A percentile compares a stretch with the other conserved stretches of the same genome.
phyloP scores from a whole-genome alignment of 1,140 invertebrate species.

The Eufriesea mexicana region DNA sequence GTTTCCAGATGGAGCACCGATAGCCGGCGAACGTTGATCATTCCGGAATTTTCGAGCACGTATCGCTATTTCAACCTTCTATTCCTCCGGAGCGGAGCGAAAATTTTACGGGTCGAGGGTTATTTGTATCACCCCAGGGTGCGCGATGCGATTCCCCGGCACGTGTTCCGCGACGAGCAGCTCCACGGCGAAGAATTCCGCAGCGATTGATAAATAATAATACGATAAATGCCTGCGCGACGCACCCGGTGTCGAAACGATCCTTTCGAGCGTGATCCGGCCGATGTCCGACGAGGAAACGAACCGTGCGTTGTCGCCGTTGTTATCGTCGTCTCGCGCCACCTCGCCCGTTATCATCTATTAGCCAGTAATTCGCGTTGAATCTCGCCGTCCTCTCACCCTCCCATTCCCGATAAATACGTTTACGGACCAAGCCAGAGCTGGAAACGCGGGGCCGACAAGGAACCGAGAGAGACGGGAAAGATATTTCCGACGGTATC shows the following conservation, averaged over 20 bases:
- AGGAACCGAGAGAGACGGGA: too few relatives aligned
- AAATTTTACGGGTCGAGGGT: constrained; percentile 40
- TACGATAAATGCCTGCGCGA: constrained; percentile 25
- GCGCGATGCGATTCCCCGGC: constrained; percentile 11
- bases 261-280: too few relatives aligned
- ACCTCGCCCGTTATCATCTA: background rate
- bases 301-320: background rate
- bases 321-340: background rate
- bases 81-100: constrained; percentile 38
- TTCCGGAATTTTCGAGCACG: constrained; percentile 38
- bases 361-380: background rate
- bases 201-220: constrained; percentile 27
- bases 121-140: constrained; percentile 39
- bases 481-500: constrained; percentile 66
- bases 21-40: constrained; percentile 38
- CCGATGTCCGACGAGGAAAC: too few relatives aligned
- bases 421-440: constrained; percentile 27
- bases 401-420: constrained; percentile 27
- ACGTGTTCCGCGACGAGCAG: too few relatives aligned
- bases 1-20: constrained; percentile 38
- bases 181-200: background rate
- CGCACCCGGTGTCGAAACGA: background rate
- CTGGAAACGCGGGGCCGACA: too few relatives aligned
- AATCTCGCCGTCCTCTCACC: constrained; percentile 27
- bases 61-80: constrained; percentile 45